Percentiles rank a stretch among this genome's conserved stretches.
These are phyloP conservation scores for Bombus terrestris DNA, from an alignment of 1,140 invertebrate species.

Conservation along the genomic window DNA sequence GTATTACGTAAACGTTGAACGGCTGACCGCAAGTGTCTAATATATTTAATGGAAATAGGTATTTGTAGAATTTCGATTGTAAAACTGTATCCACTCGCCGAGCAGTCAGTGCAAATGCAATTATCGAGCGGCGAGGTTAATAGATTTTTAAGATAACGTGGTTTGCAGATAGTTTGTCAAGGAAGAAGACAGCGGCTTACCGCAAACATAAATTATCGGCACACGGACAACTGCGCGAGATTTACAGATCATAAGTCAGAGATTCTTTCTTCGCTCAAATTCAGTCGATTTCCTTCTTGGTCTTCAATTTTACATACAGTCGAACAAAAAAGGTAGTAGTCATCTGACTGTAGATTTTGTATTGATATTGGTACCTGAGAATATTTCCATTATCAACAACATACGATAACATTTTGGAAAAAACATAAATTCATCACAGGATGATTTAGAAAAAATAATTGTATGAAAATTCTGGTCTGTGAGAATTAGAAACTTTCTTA, in stretches of 20 bases:
- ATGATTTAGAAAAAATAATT: background rate
- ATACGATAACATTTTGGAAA: background rate
- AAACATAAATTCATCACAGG: background rate
- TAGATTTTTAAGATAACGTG: conserved; percentile 60
- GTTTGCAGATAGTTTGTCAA: conserved; percentile 54
- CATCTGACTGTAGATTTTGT: background rate
- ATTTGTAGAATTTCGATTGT: conserved; percentile 12
- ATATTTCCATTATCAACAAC: background rate
- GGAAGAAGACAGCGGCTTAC: conserved; percentile 61
- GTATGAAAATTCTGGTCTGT: too few relatives aligned
- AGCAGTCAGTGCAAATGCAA: conserved; percentile 9
- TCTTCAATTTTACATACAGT: conserved; percentile 1
- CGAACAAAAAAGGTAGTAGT: background rate
- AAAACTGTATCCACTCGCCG: conserved; percentile 2
- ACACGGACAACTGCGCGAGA: conserved; percentile 51
- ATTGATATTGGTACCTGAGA: background rate
- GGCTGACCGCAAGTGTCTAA: background rate
- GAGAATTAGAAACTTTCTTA: background rate
- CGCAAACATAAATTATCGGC: conserved; percentile 63
- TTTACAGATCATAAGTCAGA: conserved; percentile 65
- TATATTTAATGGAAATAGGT: background rate
- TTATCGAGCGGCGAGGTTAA: conserved; percentile 46
- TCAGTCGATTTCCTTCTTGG: conserved; percentile 2
- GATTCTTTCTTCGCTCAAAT: conserved; percentile 21
- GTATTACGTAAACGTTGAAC: background rate